Percentiles rank a stretch among this genome's conserved stretches.
phyloP scores from a whole-genome alignment of 2,888 invertebrate species.

The Zaprionus obscuricornis region DNA sequence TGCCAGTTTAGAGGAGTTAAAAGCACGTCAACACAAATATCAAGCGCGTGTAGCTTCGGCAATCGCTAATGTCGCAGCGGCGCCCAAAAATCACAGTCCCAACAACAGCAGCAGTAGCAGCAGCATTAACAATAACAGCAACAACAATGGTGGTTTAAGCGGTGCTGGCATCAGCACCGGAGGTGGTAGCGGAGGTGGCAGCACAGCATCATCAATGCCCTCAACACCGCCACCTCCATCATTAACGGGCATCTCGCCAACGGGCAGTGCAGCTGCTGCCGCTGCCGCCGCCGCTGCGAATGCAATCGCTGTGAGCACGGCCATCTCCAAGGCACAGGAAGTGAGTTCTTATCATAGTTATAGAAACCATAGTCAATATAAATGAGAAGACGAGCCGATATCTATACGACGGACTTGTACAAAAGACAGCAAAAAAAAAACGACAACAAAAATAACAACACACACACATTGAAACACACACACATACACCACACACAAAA shows the following conservation, averaged over 20 bases:
- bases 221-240: slow-evolving; percentile 64
- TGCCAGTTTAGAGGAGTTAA: slow-evolving; percentile 93
- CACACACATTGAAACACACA: slow-evolving; percentile 13
- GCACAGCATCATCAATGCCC: slow-evolving; percentile 79
- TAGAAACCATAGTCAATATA: slow-evolving; percentile 83
- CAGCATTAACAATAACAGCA: no score
- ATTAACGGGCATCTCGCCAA: slow-evolving; percentile 71
- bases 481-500: slow-evolving; percentile 3
- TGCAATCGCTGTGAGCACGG: slow-evolving; percentile 84
- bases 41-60: slow-evolving; percentile 84
- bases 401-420: slow-evolving; percentile 56
- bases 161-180: background rate
- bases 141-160: slow-evolving; percentile 30
- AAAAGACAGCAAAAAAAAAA: slow-evolving; percentile 51
- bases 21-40: slow-evolving; percentile 89
- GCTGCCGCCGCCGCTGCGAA: slow-evolving; percentile 58
- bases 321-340: slow-evolving; percentile 83
- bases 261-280: slow-evolving; percentile 60
- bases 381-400: slow-evolving; percentile 60
- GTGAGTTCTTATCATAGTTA: slow-evolving; percentile 83
- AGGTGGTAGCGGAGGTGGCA: slow-evolving; percentile 40
- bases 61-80: slow-evolving; percentile 44
- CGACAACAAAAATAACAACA: slow-evolving; percentile 6
- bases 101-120: no score
- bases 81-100: slow-evolving; percentile 55